Evolutionary conservation across 2,888 invertebrate species (phyloP).

Genomic region (Linnaemya vulpina): DNA sequence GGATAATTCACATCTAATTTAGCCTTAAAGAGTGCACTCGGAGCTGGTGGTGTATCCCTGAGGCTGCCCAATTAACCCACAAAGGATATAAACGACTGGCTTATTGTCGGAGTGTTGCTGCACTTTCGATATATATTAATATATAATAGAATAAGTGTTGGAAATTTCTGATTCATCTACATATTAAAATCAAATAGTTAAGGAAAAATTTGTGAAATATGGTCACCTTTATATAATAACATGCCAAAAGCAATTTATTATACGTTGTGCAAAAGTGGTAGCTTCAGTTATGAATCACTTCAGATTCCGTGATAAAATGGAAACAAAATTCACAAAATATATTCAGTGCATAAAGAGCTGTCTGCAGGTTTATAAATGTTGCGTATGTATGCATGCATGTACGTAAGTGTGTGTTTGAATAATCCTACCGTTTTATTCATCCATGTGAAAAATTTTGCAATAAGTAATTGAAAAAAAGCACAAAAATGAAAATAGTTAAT

Average conservation of each 20-base stretch:
- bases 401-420: slow-evolving; percentile 3
- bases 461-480: slow-evolving; percentile 26
- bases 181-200: too few species aligned
- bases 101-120: too few species aligned
- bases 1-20: too few species aligned
- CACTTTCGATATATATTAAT: too few species aligned
- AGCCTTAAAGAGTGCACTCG: too few species aligned
- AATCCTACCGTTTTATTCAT: slow-evolving; percentile 32
- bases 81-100: too few species aligned
- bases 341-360: not conserved
- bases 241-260: slow-evolving; percentile 6
- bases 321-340: slow-evolving; percentile 44
- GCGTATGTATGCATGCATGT: not conserved
- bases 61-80: too few species aligned
- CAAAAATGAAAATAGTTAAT: slow-evolving; percentile 34
- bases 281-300: slow-evolving; percentile 51
- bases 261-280: slow-evolving; percentile 10
- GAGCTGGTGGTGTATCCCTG: too few species aligned
- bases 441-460: slow-evolving; percentile 39
- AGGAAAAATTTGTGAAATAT: not conserved
- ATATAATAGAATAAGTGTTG: too few species aligned
- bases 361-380: too few species aligned
- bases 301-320: slow-evolving; percentile 61
- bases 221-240: slow-evolving; percentile 16
- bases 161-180: too few species aligned